These are phyloP conservation scores for Rhinolophus ferrumequinum DNA, from an alignment of 2,113 vertebrate genomes.

Conservation along the genomic window DNA sequence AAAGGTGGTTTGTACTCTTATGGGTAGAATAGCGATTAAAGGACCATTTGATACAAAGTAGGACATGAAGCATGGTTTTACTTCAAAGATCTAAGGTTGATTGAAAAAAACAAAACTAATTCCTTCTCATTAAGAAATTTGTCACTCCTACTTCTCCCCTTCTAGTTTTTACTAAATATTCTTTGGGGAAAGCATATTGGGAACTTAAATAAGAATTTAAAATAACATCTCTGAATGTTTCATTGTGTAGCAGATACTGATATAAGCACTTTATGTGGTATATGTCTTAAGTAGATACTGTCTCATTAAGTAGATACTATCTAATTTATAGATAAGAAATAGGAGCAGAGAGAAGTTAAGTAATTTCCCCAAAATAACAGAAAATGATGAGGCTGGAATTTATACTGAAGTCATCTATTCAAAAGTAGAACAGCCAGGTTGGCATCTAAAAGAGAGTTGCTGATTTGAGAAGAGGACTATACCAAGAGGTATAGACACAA, in stretches of 20 bases:
- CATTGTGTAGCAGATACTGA: not conserved
- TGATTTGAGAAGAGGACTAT: not conserved
- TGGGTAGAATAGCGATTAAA: not conserved
- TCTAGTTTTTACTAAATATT: not conserved
- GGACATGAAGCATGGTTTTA: not conserved
- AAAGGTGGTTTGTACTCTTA: not conserved
- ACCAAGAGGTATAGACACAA: not conserved
- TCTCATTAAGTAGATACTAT: not conserved
- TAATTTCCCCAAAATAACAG: not conserved
- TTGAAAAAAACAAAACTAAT: not conserved
- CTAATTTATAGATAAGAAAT: not conserved
- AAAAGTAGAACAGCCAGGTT: not conserved
- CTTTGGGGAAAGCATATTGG: not conserved
- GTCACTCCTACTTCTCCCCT: not conserved
- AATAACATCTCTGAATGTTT: not conserved
- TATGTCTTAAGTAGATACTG: not conserved
- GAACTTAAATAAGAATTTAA: not conserved
- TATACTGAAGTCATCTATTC: not conserved
- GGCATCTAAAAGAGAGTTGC: not conserved
- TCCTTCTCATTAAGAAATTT: constrained; percentile 7
- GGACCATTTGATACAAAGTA: not conserved
- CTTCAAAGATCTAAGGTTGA: not conserved
- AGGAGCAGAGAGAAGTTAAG: not conserved
- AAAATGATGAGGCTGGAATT: not conserved
- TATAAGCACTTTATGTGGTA: not conserved